Evolutionary conservation across 2,888 invertebrate genomes (phyloP).

Genomic region (Lasius platythorax): DNA sequence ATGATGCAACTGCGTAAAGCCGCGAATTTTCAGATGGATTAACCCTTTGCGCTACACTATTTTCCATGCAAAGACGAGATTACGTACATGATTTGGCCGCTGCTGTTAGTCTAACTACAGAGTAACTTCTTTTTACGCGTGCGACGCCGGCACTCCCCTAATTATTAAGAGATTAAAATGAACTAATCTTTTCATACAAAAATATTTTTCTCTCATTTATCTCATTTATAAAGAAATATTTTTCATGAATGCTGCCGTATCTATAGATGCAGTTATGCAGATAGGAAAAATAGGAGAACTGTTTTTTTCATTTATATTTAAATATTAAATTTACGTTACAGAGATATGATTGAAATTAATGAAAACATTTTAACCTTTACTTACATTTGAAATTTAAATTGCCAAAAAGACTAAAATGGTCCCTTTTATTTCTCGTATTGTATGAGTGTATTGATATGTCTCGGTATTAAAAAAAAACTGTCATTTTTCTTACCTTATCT

Average conservation of each 20-base stretch:
- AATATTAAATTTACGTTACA: slow-evolving; percentile 17
- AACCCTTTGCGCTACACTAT: slow-evolving; percentile 24
- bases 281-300: neutral
- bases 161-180: slow-evolving; percentile 13
- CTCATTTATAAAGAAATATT: slow-evolving; percentile 18
- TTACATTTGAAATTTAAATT: neutral
- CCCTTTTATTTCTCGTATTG: neutral
- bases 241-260: neutral
- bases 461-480: neutral
- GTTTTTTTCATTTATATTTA: neutral
- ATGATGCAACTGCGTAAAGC: slow-evolving; percentile 31
- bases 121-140: neutral
- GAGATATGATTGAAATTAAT: neutral
- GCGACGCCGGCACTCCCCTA: neutral
- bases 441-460: neutral
- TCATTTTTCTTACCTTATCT: neutral
- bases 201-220: neutral
- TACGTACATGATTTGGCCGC: slow-evolving; percentile 5
- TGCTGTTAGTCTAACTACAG: slow-evolving; percentile 16
- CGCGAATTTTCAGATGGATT: slow-evolving; percentile 42
- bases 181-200: neutral
- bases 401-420: neutral
- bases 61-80: slow-evolving; percentile 10
- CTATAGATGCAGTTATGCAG: neutral
- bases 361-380: neutral